Evolutionary conservation across 2,113 vertebrate species (phyloP).

Genomic region (Ariopsis seemanni): DNA sequence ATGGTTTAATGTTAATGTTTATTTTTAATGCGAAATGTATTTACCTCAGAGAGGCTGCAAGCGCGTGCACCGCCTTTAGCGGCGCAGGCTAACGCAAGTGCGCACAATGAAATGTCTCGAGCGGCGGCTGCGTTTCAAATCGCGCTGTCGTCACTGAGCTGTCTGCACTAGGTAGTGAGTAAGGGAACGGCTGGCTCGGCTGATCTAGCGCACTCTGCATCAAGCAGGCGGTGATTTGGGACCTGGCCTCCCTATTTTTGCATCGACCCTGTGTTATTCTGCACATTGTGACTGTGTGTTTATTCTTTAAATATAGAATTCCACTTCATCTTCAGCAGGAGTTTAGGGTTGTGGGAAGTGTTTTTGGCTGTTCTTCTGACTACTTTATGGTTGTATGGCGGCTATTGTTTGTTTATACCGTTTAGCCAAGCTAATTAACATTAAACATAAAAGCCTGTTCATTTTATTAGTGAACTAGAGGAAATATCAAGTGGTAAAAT

Average conservation of each 20-base stretch:
- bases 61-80: background rate
- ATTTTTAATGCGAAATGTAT: too few relatives aligned
- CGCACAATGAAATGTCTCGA: constrained; percentile 23
- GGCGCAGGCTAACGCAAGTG: background rate
- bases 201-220: constrained; percentile 48
- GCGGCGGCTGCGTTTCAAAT: background rate
- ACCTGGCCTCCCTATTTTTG: background rate
- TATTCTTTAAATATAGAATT: too few relatives aligned
- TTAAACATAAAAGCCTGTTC: background rate
- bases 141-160: background rate
- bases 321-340: too few relatives aligned
- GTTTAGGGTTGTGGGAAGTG: background rate
- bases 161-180: background rate
- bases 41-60: background rate
- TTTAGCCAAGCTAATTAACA: background rate
- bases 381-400: background rate
- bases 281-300: too few relatives aligned
- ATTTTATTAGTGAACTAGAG: background rate
- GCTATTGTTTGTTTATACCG: background rate
- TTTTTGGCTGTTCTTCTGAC: background rate
- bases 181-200: constrained; percentile 76
- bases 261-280: background rate
- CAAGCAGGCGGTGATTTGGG: background rate
- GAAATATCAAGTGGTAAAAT: background rate
- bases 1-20: background rate